phyloP scores from a whole-genome alignment of 2,113 vertebrate species.

The Halcyon malimbica region DNA sequence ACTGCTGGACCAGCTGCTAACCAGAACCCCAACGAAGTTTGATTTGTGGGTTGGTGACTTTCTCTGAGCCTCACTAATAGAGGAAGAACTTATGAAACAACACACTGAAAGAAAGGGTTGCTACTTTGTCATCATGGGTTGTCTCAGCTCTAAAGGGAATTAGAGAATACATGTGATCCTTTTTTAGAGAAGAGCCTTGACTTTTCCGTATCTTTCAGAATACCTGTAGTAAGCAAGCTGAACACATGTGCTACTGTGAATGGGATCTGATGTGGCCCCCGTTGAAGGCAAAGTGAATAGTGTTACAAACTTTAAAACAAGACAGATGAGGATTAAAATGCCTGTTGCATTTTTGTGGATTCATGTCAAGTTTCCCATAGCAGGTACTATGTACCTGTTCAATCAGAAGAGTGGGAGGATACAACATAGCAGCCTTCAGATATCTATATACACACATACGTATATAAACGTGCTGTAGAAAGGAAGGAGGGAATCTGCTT shows the following conservation, averaged over 20 bases:
- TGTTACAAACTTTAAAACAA: background rate
- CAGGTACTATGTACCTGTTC: background rate
- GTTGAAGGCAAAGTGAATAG: background rate
- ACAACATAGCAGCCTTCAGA: background rate
- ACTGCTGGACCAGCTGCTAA: background rate
- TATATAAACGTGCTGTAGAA: background rate
- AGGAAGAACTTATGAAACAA: background rate
- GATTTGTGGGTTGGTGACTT: background rate
- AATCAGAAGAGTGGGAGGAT: background rate
- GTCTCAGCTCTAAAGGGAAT: background rate
- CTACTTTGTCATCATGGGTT: background rate
- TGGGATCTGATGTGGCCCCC: accelerated
- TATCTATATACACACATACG: too few relatives aligned
- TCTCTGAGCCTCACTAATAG: background rate
- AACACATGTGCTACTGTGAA: background rate
- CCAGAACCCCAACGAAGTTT: background rate
- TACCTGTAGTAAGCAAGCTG: background rate
- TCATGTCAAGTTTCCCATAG: background rate
- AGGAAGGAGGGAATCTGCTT: background rate
- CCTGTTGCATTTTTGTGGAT: background rate
- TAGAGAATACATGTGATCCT: background rate
- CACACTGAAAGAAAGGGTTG: background rate
- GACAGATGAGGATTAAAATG: background rate
- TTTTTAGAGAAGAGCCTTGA: background rate
- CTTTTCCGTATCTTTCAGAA: background rate